A percentile compares a stretch with the other conserved stretches of the same genome.
Conservation (phyloP, 1,140 invertebrate genomes). For the Caenorhabditis elegans region DNA sequence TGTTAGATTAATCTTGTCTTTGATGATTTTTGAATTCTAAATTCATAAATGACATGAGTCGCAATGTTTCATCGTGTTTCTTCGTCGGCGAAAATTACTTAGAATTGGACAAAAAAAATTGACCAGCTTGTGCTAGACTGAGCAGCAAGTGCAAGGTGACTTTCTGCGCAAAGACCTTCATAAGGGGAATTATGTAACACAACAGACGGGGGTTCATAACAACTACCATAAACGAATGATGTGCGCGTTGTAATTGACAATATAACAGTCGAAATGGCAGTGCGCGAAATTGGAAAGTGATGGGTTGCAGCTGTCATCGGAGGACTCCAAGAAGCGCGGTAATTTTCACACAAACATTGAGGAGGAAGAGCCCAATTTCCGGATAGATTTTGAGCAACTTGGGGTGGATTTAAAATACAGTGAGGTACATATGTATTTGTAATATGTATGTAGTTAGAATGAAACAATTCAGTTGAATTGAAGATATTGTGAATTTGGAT, state of each 20-base stretch:
- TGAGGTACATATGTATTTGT: no score
- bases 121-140: neutral
- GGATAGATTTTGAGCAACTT: no score
- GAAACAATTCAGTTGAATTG: no score
- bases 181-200: conserved; percentile 3
- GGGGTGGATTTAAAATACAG: no score
- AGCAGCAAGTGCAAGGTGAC: neutral
- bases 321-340: neutral
- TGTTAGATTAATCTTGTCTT: conserved; percentile 23
- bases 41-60: neutral
- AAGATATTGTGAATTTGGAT: no score
- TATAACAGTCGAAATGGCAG: conserved; percentile 4
- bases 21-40: neutral
- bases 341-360: conserved; percentile 20
- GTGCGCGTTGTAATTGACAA: conserved; percentile 30
- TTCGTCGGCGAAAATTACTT: neutral
- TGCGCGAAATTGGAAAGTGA: conserved; percentile 27
- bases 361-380: neutral
- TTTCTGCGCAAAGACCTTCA: neutral
- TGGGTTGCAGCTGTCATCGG: conserved; percentile 18
- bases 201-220: conserved; percentile 30
- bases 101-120: no score
- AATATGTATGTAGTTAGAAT: neutral
- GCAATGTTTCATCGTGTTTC: neutral
- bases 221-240: conserved; percentile 30